A percentile compares a stretch with the other conserved stretches of the same genome.
Conservation (phyloP, 2,113 vertebrate species). For the Clarias macrocephalus region DNA sequence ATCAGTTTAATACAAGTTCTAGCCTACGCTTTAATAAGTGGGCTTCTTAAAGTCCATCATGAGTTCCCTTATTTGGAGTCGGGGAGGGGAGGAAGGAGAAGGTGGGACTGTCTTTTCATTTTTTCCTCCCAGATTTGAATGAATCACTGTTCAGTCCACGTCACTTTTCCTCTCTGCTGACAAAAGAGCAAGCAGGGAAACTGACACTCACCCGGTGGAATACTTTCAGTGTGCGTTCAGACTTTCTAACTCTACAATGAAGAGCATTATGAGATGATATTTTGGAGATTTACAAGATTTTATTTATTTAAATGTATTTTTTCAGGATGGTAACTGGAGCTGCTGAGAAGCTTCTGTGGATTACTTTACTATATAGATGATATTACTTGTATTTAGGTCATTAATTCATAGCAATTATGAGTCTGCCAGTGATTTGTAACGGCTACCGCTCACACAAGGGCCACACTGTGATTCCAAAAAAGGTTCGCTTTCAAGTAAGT, state of each 20-base stretch:
- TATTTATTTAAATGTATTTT: background rate
- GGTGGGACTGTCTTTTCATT: constrained; percentile 7
- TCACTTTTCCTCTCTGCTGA: constrained; percentile 2
- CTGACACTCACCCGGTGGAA: background rate
- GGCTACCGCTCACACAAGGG: background rate
- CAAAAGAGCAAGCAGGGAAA: background rate
- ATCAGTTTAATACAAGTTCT: background rate
- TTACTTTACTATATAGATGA: background rate
- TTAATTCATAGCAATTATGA: background rate
- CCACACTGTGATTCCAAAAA: constrained; percentile 31
- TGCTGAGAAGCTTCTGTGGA: background rate
- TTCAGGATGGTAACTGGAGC: background rate
- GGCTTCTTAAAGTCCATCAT: constrained; percentile 10
- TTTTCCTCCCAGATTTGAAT: constrained; percentile 40
- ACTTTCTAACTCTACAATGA: background rate
- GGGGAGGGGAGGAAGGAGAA: constrained; percentile 25
- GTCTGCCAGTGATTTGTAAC: background rate
- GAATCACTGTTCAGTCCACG: constrained; percentile 31
- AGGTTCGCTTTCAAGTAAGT: constrained; percentile 48
- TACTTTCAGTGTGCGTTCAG: background rate
- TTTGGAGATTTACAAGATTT: background rate
- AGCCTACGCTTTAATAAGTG: constrained; percentile 1
- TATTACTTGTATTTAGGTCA: background rate
- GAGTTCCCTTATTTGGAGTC: constrained; percentile 38
- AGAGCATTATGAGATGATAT: background rate